Evolutionary conservation across 2,888 invertebrate genomes (phyloP), one percentile per base, ranked within the genome.

Genomic region (Drosophila testacea): DNA sequence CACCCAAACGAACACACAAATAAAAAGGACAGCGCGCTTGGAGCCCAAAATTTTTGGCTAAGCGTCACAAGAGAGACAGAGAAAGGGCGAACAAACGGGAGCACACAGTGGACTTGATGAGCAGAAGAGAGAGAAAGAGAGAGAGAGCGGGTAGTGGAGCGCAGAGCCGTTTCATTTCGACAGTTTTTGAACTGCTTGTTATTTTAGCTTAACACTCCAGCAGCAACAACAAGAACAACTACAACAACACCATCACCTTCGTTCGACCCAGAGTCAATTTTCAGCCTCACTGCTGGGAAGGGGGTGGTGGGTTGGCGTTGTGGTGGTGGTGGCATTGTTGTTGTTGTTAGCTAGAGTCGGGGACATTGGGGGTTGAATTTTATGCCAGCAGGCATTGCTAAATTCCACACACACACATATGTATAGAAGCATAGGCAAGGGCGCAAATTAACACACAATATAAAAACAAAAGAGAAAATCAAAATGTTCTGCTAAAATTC

Each of bases 91-190:
- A 28, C 51, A 57, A 38, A 62, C 59, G 52, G 22, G 59, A 50
- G 59, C 46, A 55, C 10, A 47, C 32, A 42, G 39, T 27, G 55
- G 56, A 16, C 34, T 22, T 22, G 38, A 36, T 10, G 27, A 38
- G 51, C 46, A 44, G 22, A 41, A 54, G 69, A 51, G 55, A 55
- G 44, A 39, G 69, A 51, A 51, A 55, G 44, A 39, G 51, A 51
- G 69, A 51, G 55, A 52, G 50, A 46, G 46, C 6, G 52, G 55
- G 39, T 52, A 42, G 74, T 70, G 83, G 79, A 83, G 88, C 68
- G 76, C 76, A 79, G 69, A 88, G 83, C 71, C 83, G 83, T 88
- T 88, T 83, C 71, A 86, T 83, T 83, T 83, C 86, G 88, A 86
- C 83, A 83, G 83, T 83, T 88, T 83, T 85, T 85, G 83, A 83